phyloP scores from a whole-genome alignment of 2,113 vertebrate species.

The Tor tambroides region DNA sequence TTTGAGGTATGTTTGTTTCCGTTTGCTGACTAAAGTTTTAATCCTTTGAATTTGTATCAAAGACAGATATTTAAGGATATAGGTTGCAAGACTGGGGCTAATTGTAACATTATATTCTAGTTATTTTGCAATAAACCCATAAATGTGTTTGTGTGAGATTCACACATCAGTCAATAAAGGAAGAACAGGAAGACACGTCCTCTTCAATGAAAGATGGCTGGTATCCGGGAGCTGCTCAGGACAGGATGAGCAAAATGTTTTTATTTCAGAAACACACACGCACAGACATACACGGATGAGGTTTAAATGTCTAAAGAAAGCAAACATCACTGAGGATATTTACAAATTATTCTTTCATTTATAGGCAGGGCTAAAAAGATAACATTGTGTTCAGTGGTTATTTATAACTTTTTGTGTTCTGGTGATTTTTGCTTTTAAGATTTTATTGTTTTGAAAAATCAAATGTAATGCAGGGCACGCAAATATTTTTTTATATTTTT shows the following conservation, averaged over 20 bases:
- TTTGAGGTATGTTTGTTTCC: neutral
- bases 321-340: slow-evolving; percentile 1
- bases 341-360: slow-evolving; percentile 49
- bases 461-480: neutral
- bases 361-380: slow-evolving; percentile 46
- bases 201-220: neutral
- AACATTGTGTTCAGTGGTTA: neutral
- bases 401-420: slow-evolving; percentile 5
- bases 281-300: neutral
- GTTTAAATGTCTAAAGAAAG: slow-evolving; percentile 41
- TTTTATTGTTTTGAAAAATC: neutral
- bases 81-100: neutral
- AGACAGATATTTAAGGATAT: neutral
- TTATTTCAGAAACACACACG: neutral
- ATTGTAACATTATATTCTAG: neutral
- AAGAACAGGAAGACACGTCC: neutral
- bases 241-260: slow-evolving; percentile 18
- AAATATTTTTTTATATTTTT: neutral
- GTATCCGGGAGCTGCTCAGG: neutral
- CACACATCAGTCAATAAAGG: neutral
- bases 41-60: neutral
- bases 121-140: neutral
- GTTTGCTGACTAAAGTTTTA: neutral
- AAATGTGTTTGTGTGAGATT: neutral
- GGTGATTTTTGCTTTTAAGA: neutral